Base-by-base conservation (phyloP, 2,888 invertebrate species). In the Lithodes maja region DNA sequence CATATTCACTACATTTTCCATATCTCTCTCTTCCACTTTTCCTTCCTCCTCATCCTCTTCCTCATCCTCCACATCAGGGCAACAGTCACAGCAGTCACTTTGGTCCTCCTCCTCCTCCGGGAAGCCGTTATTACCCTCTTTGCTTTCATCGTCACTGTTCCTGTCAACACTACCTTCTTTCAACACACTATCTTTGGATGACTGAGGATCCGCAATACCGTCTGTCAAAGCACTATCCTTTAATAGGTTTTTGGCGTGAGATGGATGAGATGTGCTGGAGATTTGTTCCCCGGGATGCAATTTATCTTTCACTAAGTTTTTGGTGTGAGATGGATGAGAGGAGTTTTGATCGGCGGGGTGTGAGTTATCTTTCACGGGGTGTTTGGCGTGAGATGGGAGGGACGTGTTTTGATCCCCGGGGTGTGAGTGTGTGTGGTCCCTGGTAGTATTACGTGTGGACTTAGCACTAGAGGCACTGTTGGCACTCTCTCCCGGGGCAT, bases 11-110 rank as follows among this genome's bases (percentile, higher is more conserved):
- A 33, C 33, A 33, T 33, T 33, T 33, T 52, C 84, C 49, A 74
- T 15, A 9, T 69, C 80, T 68, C 54, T 61, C 33, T 82, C 75
- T 12, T 77, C 83, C 33, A 86, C 85, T 55, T 77, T 80, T 33
- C 68, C 55, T 53, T 69, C 79, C 74, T 75, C 53, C 49, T 75
- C 78, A 49, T 55, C 78, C 81, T 80, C 85, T 68, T 53, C 85
- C 49, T 83, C 87, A 5, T 77, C 82, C 75, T 61, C 84, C 3
- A 82, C 82, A 12, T 82, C 87, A 53, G 50, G 9, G 75, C 87
- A 83, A 78, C 87, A 87, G 53, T 87, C 87, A 87, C 87, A 87
- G 69, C 78, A 87, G 68, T 87, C 87, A 87, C 87, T 87, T 33
- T 33, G 33, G 7, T 17, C 52, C 3, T 86, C 86, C 68, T 81